These are phyloP conservation scores for Diglossa brunneiventris DNA, from an alignment of 2,113 vertebrate genomes.

Conservation along the genomic window DNA sequence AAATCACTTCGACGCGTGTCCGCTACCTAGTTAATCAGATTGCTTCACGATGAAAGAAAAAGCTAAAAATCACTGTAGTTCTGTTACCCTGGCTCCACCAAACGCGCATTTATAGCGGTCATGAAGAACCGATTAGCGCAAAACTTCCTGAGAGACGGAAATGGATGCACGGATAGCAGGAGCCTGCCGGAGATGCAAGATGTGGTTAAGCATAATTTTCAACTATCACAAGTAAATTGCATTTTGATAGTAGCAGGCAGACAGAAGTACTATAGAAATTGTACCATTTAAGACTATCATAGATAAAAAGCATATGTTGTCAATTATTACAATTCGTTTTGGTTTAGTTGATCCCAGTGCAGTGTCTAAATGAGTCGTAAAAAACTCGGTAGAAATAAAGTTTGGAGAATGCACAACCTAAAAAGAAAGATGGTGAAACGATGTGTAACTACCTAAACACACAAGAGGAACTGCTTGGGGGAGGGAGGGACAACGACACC, in stretches of 20 bases:
- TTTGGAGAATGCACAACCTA: not conserved
- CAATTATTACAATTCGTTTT: not conserved
- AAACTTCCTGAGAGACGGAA: slow-evolving; percentile 26
- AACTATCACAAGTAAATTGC: not conserved
- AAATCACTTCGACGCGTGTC: not conserved
- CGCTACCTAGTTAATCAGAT: not conserved
- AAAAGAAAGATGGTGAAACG: not conserved
- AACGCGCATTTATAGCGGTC: not conserved
- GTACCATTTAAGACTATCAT: not conserved
- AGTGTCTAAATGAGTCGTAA: not conserved
- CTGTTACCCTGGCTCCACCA: not conserved
- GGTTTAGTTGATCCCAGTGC: not conserved
- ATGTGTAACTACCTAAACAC: not conserved
- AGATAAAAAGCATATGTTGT: not conserved
- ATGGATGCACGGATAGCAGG: not conserved
- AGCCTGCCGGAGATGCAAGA: not conserved
- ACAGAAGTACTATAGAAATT: not conserved
- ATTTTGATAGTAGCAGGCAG: not conserved
- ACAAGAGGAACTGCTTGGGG: not conserved
- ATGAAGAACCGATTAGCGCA: not conserved
- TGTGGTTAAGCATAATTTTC: not conserved
- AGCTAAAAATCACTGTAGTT: not conserved
- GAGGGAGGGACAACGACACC: accelerated
- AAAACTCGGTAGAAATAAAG: not conserved
- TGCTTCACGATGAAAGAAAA: not conserved